Evolutionary conservation across 2,797 vertebrate species (phyloP).

Genomic region (Amazona ochrocephala): DNA sequence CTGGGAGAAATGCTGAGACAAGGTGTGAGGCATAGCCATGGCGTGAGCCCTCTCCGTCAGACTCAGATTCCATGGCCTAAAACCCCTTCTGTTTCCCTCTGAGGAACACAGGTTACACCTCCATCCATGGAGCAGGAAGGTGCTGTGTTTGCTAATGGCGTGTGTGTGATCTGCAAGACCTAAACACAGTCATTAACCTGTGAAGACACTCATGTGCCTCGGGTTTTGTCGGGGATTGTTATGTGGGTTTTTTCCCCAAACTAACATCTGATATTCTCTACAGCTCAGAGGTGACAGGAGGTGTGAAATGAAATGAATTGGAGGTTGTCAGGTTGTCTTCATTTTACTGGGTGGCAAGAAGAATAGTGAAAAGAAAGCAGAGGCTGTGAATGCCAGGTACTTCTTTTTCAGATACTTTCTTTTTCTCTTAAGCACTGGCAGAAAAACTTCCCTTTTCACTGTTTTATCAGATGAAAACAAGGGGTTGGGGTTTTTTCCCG

Average conservation of each 20-base stretch:
- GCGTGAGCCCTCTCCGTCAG: not conserved
- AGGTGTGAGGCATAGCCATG: not conserved
- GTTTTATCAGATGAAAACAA: not conserved
- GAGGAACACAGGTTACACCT: not conserved
- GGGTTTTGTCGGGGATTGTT: not conserved
- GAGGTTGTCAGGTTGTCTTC: not conserved
- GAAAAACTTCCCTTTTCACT: not conserved
- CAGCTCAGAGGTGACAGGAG: not conserved
- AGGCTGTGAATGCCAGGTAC: not conserved
- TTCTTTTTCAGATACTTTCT: not conserved
- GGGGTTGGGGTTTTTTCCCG: not conserved
- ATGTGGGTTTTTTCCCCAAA: accelerated
- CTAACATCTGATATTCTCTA: not conserved
- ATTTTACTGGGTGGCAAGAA: not conserved
- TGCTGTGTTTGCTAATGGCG: not conserved
- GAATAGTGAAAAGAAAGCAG: not conserved
- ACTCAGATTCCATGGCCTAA: not conserved
- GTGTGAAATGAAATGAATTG: not conserved
- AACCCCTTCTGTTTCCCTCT: not conserved
- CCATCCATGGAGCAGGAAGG: not conserved
- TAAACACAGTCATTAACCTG: not conserved
- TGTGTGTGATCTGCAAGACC: not conserved
- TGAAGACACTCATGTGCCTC: not conserved
- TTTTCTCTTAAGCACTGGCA: not conserved
- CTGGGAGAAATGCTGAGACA: not conserved